A percentile compares a stretch with the other conserved stretches of the same genome.
Evolutionary conservation across 2,113 vertebrate species (phyloP).

Genomic region (Leptocoma aspasia): DNA sequence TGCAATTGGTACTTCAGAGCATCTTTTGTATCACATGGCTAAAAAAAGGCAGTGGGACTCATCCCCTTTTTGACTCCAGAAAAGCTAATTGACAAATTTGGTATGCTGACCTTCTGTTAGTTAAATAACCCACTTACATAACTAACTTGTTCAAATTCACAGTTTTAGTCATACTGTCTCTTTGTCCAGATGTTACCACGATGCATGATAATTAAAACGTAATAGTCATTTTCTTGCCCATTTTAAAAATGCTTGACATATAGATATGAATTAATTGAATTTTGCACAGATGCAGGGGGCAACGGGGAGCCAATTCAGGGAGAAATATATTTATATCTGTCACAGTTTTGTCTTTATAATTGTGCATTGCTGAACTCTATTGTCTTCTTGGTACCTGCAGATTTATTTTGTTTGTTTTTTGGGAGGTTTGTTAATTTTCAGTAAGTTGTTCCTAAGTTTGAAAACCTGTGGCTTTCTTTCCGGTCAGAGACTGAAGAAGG

Average conservation of each 20-base stretch:
- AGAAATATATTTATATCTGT: not conserved
- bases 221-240: not conserved
- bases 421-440: not conserved
- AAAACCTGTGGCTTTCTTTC: not conserved
- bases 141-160: not conserved
- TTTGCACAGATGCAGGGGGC: not conserved
- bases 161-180: not conserved
- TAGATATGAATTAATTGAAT: not conserved
- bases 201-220: not conserved
- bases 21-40: not conserved
- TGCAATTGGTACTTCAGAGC: not conserved
- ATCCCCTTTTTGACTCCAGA: not conserved
- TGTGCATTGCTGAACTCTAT: not conserved
- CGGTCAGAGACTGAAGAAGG: not conserved
- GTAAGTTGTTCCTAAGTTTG: not conserved
- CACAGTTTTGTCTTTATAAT: not conserved
- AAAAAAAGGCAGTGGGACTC: not conserved
- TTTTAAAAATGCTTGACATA: slow-evolving; percentile 16
- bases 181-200: not conserved
- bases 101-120: not conserved
- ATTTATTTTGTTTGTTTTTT: not conserved
- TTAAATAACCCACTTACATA: slow-evolving; percentile 37
- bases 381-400: not conserved
- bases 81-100: not conserved
- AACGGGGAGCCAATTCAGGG: not conserved